Conservation (phyloP, 1,140 invertebrate genomes). For the Drosophila melanogaster region DNA sequence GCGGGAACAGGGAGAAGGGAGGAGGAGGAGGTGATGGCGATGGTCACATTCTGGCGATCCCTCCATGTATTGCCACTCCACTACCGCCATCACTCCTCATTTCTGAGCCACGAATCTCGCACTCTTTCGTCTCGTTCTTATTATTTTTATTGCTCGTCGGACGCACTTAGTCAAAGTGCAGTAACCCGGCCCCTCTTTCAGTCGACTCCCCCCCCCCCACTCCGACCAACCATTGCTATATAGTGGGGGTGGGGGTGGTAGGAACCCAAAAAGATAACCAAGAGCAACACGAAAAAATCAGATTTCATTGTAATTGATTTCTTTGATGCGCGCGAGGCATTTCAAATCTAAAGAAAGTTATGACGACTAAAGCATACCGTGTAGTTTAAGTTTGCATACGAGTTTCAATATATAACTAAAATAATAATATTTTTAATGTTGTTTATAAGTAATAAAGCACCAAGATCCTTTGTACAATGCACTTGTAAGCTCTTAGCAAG, state of each 20-base stretch:
- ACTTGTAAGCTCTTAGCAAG: no score
- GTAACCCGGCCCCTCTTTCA: conserved; percentile 45
- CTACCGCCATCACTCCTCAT: not conserved
- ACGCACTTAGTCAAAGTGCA: conserved; percentile 77
- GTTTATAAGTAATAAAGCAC: no score
- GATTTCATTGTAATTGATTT: conserved; percentile 54
- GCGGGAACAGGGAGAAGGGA: not conserved
- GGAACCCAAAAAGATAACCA: conserved; percentile 40
- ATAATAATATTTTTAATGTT: no score
- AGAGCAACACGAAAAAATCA: conserved; percentile 26
- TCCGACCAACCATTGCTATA: no score
- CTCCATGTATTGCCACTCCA: not conserved
- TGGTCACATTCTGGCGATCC: conserved; percentile 20
- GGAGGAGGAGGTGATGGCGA: not conserved
- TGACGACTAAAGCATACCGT: conserved; percentile 4
- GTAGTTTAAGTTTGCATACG: no score
- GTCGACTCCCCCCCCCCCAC: not conserved
- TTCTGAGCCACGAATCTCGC: conserved; percentile 14
- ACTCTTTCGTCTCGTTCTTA: conserved; percentile 38
- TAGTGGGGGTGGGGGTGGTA: not conserved
- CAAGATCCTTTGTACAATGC: no score
- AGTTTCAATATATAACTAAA: no score
- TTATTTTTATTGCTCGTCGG: conserved; percentile 72
- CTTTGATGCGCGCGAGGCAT: conserved; percentile 15
- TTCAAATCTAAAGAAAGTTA: not conserved